Evolutionary conservation across 2,113 vertebrate genomes (phyloP), one percentile per base, ranked within the genome.

Genomic region (Speoplatyrhinus poulsoni): DNA sequence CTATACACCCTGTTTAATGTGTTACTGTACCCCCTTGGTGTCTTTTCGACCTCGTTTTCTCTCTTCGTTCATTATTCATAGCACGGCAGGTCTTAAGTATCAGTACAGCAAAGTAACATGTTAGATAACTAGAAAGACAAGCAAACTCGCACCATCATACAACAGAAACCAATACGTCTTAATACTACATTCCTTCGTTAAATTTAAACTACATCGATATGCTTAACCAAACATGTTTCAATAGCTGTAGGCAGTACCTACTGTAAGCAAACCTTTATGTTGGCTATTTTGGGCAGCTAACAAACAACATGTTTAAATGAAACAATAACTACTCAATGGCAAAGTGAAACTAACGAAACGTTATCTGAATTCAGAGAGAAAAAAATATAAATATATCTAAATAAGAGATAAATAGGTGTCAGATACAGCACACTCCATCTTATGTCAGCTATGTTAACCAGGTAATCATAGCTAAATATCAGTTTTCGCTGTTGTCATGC

Each of bases 401-500:
- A 6, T 54, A 15, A 15, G 8, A 54, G 15, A 49, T 1, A 69
- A 50, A 48, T 65, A 9, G 67, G 66, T 59, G 19, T 74, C 52
- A 72, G 59, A 82, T 41, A 67, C 58, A 70, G 1, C 67, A 12
- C 70, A 59, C 70, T 75, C 67, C 52, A 69, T 69, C 72, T 69
- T 59, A 52, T 72, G 75, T 76, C 75, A 83, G 67, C 82, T 67
- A 80, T 79, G 70, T 87, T 71, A 26, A 80, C 81, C 82, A 82
- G 81, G 71, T 81, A 73, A 82, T 83, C 64, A 79, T 72, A 52
- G 86, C 82, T 89, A 86, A 26, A 84, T 88, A 86, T 86, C 86
- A 89, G 89, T 89, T 87, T 88, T 87, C 86, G 86, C 84, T 91
- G 89, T 91, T 91, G 88, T 89, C 89, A 91, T 88, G 89, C 88